Percentiles rank a stretch among this genome's conserved stretches.
These are phyloP conservation scores for Clivina fossor DNA, from an alignment of 2,888 invertebrate genomes.

Conservation along the genomic window DNA sequence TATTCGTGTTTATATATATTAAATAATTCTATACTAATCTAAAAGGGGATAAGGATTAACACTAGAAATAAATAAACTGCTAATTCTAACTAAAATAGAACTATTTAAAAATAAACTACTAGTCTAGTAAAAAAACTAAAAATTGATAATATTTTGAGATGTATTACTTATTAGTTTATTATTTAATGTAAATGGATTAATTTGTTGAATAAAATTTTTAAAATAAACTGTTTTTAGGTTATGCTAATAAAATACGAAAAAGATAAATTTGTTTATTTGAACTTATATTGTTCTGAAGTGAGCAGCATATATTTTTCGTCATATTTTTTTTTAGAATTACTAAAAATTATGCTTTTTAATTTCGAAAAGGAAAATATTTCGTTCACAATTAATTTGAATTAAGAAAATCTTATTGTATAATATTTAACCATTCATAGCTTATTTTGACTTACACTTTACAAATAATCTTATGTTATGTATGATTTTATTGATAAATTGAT, in stretches of 20 bases:
- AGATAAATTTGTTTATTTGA: not conserved
- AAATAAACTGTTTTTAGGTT: no score
- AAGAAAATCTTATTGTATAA: no score
- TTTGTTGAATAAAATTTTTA: not conserved
- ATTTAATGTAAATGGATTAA: not conserved
- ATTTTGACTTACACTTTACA: no score
- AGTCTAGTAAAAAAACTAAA: slow-evolving; percentile 18
- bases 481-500: no score
- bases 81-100: slow-evolving; percentile 29
- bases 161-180: not conserved
- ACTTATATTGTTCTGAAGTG: no score
- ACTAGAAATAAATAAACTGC: slow-evolving; percentile 26
- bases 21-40: slow-evolving; percentile 5
- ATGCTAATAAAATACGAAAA: not conserved
- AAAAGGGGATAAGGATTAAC: slow-evolving; percentile 13
- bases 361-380: no score
- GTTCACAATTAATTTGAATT: no score
- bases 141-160: slow-evolving; percentile 22
- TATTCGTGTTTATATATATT: not conserved
- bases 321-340: no score
- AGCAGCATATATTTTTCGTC: no score
- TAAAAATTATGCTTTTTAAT: no score
- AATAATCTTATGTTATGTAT: no score
- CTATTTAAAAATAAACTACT: slow-evolving; percentile 15
- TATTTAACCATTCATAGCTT: no score